Percentiles rank a stretch among this genome's conserved stretches.
These are phyloP conservation scores for Cuniculus paca DNA, from an alignment of 2,797 vertebrate genomes.

Conservation along the genomic window DNA sequence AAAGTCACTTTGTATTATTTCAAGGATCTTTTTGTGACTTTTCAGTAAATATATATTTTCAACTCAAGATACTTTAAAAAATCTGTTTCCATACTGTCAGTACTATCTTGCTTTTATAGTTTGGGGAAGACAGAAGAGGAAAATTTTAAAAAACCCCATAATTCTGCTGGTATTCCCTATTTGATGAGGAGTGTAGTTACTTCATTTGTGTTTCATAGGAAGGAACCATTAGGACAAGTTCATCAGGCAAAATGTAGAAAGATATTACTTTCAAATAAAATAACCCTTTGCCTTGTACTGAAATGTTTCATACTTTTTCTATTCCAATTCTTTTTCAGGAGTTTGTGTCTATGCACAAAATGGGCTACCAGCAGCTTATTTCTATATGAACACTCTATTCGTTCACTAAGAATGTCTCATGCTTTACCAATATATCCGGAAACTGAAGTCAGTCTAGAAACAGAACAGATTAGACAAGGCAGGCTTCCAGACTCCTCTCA, in stretches of 20 bases:
- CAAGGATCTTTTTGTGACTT: background rate
- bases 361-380: background rate
- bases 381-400: background rate
- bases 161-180: background rate
- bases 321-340: background rate
- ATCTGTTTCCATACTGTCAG: background rate
- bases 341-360: background rate
- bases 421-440: background rate
- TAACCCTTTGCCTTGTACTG: background rate
- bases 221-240: background rate
- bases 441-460: background rate
- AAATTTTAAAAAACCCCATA: background rate
- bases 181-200: background rate
- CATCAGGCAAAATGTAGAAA: background rate
- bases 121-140: background rate
- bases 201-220: background rate
- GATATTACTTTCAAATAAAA: background rate
- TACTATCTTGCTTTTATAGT: background rate
- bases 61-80: background rate
- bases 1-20: background rate
- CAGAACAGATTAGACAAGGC: background rate
- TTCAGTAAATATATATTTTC: background rate
- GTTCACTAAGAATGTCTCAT: background rate
- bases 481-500: too few relatives aligned
- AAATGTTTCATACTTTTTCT: background rate